Conservation (phyloP, 2,888 invertebrate genomes). For the Hybos culiciformis region DNA sequence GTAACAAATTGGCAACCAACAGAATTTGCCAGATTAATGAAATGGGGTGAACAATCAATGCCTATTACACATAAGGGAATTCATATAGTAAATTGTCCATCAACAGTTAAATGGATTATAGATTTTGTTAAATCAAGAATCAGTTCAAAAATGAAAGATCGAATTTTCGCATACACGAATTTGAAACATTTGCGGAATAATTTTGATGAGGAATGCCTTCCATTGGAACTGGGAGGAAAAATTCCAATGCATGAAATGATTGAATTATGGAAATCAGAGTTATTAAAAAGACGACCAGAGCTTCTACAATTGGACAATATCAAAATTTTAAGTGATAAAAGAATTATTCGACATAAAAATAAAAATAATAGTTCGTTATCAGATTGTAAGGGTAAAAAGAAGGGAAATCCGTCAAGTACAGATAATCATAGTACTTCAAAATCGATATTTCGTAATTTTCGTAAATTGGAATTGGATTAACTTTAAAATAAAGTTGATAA, state of each 20-base stretch:
- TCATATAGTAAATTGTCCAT: slow-evolving; percentile 55
- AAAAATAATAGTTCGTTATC: slow-evolving; percentile 29
- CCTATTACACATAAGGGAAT: slow-evolving; percentile 69
- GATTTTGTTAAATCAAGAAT: slow-evolving; percentile 57
- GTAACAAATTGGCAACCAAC: slow-evolving; percentile 59
- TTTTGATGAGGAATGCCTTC: slow-evolving; percentile 49
- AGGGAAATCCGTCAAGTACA: slow-evolving; percentile 26
- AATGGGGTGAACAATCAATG: slow-evolving; percentile 69
- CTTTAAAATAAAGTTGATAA: neutral
- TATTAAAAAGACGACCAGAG: slow-evolving; percentile 44
- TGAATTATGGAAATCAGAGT: slow-evolving; percentile 47
- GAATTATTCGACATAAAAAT: slow-evolving; percentile 37
- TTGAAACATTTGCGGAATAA: slow-evolving; percentile 44
- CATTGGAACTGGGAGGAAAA: slow-evolving; percentile 56
- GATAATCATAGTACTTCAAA: slow-evolving; percentile 31
- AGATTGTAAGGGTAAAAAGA: slow-evolving; percentile 24
- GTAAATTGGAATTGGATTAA: slow-evolving; percentile 54
- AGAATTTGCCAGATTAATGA: slow-evolving; percentile 54
- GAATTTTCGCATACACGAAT: slow-evolving; percentile 48
- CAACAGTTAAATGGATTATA: slow-evolving; percentile 59
- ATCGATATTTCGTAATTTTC: slow-evolving; percentile 46
- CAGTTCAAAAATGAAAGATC: slow-evolving; percentile 55
- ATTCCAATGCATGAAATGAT: slow-evolving; percentile 60
- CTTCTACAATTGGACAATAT: slow-evolving; percentile 49
- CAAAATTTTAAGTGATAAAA: slow-evolving; percentile 48